Conservation (phyloP, 64 coral and sea anemone genomes). For the Porites australiensis region DNA sequence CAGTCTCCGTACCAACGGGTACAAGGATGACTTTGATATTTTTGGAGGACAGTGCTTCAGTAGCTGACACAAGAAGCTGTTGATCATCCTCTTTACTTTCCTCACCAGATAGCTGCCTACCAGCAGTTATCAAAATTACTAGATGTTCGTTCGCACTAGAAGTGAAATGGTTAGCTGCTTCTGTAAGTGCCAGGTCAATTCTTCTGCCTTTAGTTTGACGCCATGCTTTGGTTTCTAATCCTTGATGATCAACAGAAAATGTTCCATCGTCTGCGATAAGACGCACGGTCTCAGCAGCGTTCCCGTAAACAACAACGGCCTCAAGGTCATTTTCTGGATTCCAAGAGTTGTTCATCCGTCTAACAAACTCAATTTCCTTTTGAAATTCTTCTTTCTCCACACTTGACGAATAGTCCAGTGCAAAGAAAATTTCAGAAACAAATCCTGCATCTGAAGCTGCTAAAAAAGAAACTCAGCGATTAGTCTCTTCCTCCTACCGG, state of each 20-base stretch:
- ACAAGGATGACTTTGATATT: slow-evolving; percentile 19
- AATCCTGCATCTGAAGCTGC: neutral
- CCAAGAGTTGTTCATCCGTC: neutral
- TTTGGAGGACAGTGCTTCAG: neutral
- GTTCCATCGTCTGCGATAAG: too few species aligned
- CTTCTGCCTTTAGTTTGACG: neutral
- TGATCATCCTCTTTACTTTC: neutral
- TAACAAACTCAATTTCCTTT: slow-evolving; percentile 3
- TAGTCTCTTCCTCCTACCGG: too few species aligned
- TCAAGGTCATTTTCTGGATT: neutral
- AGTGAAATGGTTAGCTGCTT: neutral
- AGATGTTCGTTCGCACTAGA: neutral
- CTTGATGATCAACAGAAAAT: too few species aligned
- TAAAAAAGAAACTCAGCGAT: neutral
- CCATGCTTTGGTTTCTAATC: too few species aligned
- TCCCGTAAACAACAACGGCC: neutral
- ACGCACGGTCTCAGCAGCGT: neutral
- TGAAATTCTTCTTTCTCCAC: slow-evolving; percentile 4
- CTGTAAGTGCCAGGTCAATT: neutral
- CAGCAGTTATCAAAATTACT: slow-evolving; percentile 15
- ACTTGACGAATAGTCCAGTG: slow-evolving; percentile 31
- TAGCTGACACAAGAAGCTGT: neutral
- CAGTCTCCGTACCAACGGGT: neutral
- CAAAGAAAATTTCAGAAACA: slow-evolving; percentile 15
- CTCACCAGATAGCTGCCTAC: neutral